Evolutionary conservation across 2,797 vertebrate species (phyloP).

Genomic region (Chromis chromis): DNA sequence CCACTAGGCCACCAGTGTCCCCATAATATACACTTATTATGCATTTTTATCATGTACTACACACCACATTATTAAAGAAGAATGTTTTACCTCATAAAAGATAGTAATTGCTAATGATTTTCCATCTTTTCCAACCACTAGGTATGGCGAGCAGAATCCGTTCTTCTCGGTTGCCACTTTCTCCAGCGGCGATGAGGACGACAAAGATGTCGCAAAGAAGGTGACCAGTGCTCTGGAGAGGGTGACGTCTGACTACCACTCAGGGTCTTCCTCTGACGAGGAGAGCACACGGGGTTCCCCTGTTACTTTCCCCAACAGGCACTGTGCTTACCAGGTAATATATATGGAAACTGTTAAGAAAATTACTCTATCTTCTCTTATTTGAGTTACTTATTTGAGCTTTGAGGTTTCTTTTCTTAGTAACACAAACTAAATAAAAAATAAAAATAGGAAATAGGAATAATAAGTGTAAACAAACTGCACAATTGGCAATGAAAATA

Average conservation of each 20-base stretch:
- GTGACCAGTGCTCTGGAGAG: conserved; percentile 82
- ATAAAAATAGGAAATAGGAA: too few relatives aligned
- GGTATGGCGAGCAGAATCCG: conserved; percentile 82
- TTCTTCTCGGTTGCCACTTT: conserved; percentile 85
- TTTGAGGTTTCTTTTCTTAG: too few relatives aligned
- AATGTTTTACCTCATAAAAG: not conserved
- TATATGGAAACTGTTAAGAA: too few relatives aligned
- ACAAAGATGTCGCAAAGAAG: conserved; percentile 79
- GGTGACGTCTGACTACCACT: conserved; percentile 87
- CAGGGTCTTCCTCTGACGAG: conserved; percentile 86
- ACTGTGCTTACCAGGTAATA: conserved; percentile 72
- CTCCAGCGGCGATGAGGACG: conserved; percentile 64
- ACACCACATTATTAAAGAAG: not conserved
- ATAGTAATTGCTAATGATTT: not conserved
- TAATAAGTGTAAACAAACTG: too few relatives aligned
- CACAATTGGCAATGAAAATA: too few relatives aligned
- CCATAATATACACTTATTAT: too few relatives aligned
- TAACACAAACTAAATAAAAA: too few relatives aligned
- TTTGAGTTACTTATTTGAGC: too few relatives aligned
- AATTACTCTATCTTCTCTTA: too few relatives aligned
- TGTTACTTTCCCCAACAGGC: conserved; percentile 46
- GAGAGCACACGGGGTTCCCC: conserved; percentile 67
- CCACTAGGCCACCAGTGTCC: too few relatives aligned
- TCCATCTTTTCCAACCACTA: conserved; percentile 25
- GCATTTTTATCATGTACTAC: too few relatives aligned